Evolutionary conservation across 2,888 invertebrate genomes (phyloP).

Genomic region (Mythimna impura): DNA sequence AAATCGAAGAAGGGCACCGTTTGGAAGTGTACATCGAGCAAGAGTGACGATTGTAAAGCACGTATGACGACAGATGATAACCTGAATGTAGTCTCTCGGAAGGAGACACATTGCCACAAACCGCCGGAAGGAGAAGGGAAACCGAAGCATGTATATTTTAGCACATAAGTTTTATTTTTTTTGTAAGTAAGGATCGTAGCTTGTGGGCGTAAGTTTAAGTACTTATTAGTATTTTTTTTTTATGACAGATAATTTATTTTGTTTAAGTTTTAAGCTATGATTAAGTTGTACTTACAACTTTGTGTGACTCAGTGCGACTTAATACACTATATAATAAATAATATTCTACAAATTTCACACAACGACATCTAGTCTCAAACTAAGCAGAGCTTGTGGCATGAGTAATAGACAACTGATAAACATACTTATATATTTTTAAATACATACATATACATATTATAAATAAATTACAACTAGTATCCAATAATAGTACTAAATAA

Average conservation of each 20-base stretch:
- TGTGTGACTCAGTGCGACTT: too few species aligned
- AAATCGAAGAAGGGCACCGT: constrained; percentile 84
- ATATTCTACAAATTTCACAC: too few species aligned
- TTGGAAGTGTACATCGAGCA: constrained; percentile 83
- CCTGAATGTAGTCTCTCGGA: constrained; percentile 76
- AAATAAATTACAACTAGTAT: too few species aligned
- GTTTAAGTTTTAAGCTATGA: background rate
- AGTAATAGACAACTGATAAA: too few species aligned
- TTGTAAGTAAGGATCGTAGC: background rate
- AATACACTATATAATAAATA: too few species aligned
- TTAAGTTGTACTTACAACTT: background rate
- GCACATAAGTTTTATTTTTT: constrained; percentile 66
- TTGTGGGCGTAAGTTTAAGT: background rate
- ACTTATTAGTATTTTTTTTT: background rate
- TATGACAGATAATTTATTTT: background rate
- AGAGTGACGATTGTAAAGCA: constrained; percentile 79
- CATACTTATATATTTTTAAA: too few species aligned
- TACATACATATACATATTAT: too few species aligned
- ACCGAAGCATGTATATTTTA: constrained; percentile 86
- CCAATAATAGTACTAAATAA: too few species aligned
- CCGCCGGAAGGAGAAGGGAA: constrained; percentile 70
- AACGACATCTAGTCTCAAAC: too few species aligned
- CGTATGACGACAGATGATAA: constrained; percentile 78
- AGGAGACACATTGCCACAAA: constrained; percentile 77
- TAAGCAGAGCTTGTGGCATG: too few species aligned